These are phyloP conservation scores for Astyanax mexicanus DNA, from an alignment of 2,797 vertebrate genomes.

Conservation along the genomic window DNA sequence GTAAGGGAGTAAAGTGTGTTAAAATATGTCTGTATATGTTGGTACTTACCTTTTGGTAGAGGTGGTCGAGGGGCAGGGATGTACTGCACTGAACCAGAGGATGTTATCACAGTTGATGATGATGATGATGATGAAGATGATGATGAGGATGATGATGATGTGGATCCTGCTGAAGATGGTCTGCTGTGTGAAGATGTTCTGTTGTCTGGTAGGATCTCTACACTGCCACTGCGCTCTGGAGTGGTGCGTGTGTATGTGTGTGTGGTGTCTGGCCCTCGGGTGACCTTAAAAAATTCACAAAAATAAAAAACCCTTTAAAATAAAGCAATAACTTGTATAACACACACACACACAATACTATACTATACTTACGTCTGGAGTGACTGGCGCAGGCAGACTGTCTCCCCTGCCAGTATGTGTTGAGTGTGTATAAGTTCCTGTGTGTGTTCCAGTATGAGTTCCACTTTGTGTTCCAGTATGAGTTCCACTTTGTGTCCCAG, in stretches of 20 bases:
- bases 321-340: not conserved
- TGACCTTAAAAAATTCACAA: not conserved
- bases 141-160: constrained; percentile 56
- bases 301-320: not conserved
- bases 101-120: constrained; percentile 57
- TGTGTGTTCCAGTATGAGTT: constrained; percentile 27
- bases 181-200: constrained; percentile 6
- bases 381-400: constrained; percentile 28
- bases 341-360: not conserved
- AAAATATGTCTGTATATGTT: not conserved
- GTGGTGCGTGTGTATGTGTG: not conserved
- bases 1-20: not conserved
- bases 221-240: constrained; percentile 1
- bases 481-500: constrained; percentile 45
- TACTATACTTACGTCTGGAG: constrained; percentile 9
- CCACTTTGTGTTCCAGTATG: constrained; percentile 37
- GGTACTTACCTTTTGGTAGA: constrained; percentile 76
- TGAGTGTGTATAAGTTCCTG: too few relatives aligned
- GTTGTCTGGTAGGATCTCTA: constrained; percentile 30
- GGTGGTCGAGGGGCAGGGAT: constrained; percentile 62
- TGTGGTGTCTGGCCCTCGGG: not conserved
- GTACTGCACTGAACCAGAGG: constrained; percentile 59
- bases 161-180: constrained; percentile 50
- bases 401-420: constrained; percentile 25
- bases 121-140: constrained; percentile 49